Evolutionary conservation across 2,797 vertebrate species (phyloP).

Genomic region (Paratrypauchen microcephalus): DNA sequence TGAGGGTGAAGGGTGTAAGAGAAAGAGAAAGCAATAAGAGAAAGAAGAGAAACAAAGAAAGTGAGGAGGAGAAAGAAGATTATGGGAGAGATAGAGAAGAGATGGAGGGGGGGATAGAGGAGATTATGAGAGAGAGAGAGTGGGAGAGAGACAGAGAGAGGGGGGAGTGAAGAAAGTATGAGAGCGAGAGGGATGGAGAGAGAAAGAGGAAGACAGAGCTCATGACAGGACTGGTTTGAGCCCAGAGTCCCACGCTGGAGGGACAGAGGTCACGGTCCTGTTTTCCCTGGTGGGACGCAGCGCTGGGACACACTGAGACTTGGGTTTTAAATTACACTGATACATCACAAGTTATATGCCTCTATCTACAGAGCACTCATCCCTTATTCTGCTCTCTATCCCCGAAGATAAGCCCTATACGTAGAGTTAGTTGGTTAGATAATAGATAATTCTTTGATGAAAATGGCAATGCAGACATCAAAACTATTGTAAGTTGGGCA

Average conservation of each 20-base stretch:
- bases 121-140: too few species aligned
- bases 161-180: background rate
- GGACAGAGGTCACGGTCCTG: slow-evolving; percentile 28
- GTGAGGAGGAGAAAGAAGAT: too few species aligned
- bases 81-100: too few species aligned
- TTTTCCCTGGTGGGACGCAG: slow-evolving; percentile 22
- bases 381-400: background rate
- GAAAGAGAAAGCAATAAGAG: too few species aligned
- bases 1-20: too few species aligned
- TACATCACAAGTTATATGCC: background rate
- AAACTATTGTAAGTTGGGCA: too few species aligned
- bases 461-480: too few species aligned
- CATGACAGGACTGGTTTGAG: slow-evolving; percentile 41
- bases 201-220: slow-evolving; percentile 9
- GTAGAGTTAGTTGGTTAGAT: background rate
- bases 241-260: slow-evolving; percentile 59
- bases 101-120: too few species aligned
- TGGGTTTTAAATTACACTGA: background rate
- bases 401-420: background rate
- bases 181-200: slow-evolving; percentile 33
- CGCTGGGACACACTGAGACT: background rate
- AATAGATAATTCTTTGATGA: too few species aligned
- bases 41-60: too few species aligned
- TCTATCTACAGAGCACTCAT: background rate
- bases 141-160: too few species aligned